A percentile compares a stretch with the other conserved stretches of the same genome.
Conservation (phyloP, 2,113 vertebrate genomes). For the Leucosticte australis region DNA sequence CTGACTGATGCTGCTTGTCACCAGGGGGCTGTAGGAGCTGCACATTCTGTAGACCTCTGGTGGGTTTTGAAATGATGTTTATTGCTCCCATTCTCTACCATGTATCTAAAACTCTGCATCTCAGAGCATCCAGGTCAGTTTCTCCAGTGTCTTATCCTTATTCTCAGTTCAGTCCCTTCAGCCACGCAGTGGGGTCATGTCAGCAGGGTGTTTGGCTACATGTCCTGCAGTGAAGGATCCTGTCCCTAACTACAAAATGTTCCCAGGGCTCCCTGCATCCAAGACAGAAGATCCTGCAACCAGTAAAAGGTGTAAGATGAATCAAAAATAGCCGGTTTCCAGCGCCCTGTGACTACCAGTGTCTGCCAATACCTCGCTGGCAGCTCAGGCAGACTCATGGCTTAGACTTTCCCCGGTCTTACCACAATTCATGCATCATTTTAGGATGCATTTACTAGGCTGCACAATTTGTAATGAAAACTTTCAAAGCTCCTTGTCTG, state of each 20-base stretch:
- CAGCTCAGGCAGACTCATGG: neutral
- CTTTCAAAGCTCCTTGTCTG: neutral
- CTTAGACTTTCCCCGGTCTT: neutral
- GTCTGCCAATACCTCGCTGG: neutral
- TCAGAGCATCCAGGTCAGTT: neutral
- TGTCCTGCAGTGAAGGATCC: neutral
- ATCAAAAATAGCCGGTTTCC: neutral
- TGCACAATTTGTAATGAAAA: neutral
- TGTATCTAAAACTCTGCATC: neutral
- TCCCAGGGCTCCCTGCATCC: neutral
- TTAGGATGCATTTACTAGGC: neutral
- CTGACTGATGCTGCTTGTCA: neutral
- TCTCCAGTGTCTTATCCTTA: neutral
- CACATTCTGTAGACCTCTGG: neutral
- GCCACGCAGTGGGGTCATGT: neutral
- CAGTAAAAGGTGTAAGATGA: neutral
- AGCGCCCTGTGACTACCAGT: neutral
- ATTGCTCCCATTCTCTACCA: neutral
- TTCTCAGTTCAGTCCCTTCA: neutral
- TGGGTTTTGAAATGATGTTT: neutral
- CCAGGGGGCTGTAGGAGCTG: neutral
- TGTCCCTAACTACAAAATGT: neutral
- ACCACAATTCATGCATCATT: neutral
- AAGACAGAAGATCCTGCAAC: neutral
- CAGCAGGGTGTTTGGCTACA: neutral